Conservation (phyloP, 2,113 vertebrate genomes). For the Crocuta crocuta region DNA sequence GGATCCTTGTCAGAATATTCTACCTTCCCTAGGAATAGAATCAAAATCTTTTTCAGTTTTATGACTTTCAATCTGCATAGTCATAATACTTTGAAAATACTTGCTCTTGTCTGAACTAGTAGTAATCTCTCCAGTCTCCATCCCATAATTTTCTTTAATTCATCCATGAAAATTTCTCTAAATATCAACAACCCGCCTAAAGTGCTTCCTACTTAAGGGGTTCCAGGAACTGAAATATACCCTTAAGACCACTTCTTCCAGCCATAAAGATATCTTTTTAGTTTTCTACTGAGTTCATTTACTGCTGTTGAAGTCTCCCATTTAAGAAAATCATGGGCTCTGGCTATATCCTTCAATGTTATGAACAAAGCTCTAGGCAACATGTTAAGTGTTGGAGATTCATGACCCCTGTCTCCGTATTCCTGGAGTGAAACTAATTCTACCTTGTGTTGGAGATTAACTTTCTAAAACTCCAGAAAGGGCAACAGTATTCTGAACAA, state of each 20-base stretch:
- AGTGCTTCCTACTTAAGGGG: neutral
- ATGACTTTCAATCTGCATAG: conserved; percentile 5
- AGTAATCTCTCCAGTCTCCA: conserved; percentile 31
- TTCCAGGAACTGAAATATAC: conserved; percentile 24
- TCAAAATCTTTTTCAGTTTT: conserved; percentile 35
- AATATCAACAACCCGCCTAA: conserved; percentile 33
- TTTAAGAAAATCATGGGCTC: neutral
- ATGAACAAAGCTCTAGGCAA: conserved; percentile 19
- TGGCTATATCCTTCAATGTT: conserved; percentile 30
- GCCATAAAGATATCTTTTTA: conserved; percentile 6
- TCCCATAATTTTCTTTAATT: conserved; percentile 32
- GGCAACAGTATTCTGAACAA: conserved; percentile 58
- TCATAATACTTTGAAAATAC: conserved; percentile 31
- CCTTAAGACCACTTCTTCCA: neutral
- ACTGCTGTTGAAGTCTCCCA: neutral
- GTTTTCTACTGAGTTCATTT: conserved; percentile 1
- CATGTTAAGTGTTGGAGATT: neutral
- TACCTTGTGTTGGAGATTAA: conserved; percentile 19
- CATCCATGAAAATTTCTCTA: conserved; percentile 38
- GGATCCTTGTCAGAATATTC: conserved; percentile 18
- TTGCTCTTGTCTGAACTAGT: conserved; percentile 22
- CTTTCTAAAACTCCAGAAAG: conserved; percentile 49
- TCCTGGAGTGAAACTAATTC: conserved; percentile 35
- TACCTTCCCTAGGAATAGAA: neutral
- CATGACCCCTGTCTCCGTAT: neutral